Conservation (phyloP, 2,113 vertebrate genomes). For the Oxyruncus cristatus region DNA sequence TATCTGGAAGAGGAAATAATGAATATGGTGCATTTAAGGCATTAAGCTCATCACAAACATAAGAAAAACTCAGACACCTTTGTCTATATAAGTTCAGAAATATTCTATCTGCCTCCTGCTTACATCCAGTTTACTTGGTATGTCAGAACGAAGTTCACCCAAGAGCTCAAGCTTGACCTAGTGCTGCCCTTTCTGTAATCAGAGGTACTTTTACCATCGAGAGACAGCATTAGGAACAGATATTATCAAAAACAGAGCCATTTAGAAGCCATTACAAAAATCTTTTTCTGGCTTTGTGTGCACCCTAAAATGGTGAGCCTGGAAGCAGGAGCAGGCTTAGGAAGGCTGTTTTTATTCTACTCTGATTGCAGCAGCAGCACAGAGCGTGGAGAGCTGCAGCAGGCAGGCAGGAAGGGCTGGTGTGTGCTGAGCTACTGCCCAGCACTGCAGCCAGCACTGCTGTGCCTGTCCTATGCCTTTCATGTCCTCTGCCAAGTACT, state of each 20-base stretch:
- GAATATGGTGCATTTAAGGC: background rate
- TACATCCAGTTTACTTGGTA: background rate
- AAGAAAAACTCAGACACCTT: background rate
- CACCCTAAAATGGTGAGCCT: background rate
- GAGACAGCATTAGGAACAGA: background rate
- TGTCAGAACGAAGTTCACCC: background rate
- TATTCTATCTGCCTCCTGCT: background rate
- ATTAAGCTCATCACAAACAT: background rate
- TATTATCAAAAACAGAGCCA: background rate
- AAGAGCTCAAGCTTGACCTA: background rate
- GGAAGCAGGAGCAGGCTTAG: background rate
- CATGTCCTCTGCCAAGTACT: background rate
- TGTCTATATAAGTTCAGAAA: background rate
- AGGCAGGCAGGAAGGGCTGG: background rate
- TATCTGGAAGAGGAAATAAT: background rate
- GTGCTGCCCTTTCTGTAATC: background rate
- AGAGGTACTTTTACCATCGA: background rate
- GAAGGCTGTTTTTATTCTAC: rapidly evolving
- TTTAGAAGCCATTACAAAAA: background rate
- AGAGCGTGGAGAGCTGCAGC: background rate
- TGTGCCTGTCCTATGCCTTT: background rate
- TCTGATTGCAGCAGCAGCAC: background rate
- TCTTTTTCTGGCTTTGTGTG: background rate
- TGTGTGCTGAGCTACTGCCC: background rate
- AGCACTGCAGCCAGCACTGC: background rate